phyloP scores from a whole-genome alignment of 1,140 invertebrate genomes.

The Leptinotarsa lineolata region DNA sequence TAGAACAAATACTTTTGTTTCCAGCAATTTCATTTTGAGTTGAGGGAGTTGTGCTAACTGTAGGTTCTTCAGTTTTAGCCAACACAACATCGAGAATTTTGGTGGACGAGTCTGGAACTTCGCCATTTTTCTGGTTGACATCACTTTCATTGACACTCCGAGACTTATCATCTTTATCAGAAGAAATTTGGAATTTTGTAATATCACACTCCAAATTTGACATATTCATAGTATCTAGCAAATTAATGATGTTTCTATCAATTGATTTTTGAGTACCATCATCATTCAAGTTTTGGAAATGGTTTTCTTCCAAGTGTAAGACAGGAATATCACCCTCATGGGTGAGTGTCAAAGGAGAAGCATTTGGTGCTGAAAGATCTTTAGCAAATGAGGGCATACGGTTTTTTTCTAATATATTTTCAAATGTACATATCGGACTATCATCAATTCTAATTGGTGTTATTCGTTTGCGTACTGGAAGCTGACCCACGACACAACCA shows the following conservation, averaged over 20 bases:
- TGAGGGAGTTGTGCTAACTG: too few species aligned
- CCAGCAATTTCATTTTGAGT: not conserved
- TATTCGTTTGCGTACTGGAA: slow-evolving; percentile 11
- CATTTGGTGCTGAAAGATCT: not conserved
- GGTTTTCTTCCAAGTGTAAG: slow-evolving; percentile 21
- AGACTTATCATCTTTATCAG: not conserved
- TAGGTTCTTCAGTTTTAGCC: too few species aligned
- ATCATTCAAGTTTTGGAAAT: slow-evolving; percentile 12
- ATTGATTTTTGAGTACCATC: slow-evolving; percentile 1
- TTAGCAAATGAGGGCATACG: not conserved
- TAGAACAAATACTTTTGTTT: not conserved
- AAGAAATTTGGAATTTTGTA: not conserved
- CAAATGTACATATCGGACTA: slow-evolving; percentile 16
- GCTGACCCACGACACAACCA: not conserved
- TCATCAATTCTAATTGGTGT: slow-evolving; percentile 15
- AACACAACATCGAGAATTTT: too few species aligned
- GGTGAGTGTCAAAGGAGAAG: slow-evolving; percentile 6
- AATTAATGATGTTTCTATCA: slow-evolving; percentile 15
- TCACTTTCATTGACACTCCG: not conserved
- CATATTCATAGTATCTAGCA: slow-evolving; percentile 16
- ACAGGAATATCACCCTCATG: slow-evolving; percentile 18
- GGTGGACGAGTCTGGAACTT: too few species aligned
- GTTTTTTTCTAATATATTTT: slow-evolving; percentile 20
- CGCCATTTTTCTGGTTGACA: too few species aligned
- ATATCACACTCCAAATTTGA: slow-evolving; percentile 19